Conservation (phyloP, 2,888 invertebrate species). For the Ellobium chinense region DNA sequence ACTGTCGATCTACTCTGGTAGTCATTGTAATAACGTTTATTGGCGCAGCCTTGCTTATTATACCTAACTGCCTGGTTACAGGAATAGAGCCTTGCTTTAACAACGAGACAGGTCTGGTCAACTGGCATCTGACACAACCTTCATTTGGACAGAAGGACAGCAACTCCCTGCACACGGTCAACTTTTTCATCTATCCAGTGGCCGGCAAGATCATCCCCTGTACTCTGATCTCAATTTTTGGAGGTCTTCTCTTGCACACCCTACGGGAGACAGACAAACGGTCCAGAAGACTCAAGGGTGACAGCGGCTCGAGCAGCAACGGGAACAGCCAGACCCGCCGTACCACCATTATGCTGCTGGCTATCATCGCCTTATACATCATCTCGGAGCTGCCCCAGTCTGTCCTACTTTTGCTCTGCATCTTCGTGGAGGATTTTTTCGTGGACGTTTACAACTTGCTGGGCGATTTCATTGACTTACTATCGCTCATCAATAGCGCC, state of each 20-base stretch:
- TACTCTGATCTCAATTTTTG: conserved; percentile 87
- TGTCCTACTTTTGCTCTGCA: conserved; percentile 52
- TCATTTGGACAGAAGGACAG: conserved; percentile 46
- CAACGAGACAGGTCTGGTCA: conserved; percentile 50
- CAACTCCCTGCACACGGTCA: conserved; percentile 48
- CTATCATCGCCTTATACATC: conserved; percentile 86
- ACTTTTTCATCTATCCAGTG: conserved; percentile 92
- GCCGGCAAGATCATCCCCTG: conserved; percentile 95
- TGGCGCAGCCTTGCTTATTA: conserved; percentile 53
- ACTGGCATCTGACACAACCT: conserved; percentile 56
- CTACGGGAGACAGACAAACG: conserved; percentile 70
- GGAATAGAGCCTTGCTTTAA: conserved; percentile 49
- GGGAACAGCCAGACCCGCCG: conserved; percentile 81
- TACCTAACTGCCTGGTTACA: conserved; percentile 69
- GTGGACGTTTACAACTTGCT: conserved; percentile 81
- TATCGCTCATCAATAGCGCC: conserved; percentile 92
- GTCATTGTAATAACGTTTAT: conserved; percentile 83
- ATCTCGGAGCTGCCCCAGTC: conserved; percentile 84
- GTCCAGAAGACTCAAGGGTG: conserved; percentile 43
- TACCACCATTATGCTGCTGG: conserved; percentile 92
- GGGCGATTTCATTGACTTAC: conserved; percentile 90
- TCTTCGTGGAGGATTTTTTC: conserved; percentile 83
- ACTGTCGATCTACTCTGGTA: conserved; percentile 63
- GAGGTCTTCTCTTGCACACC: conserved; percentile 78
- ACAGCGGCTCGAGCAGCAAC: conserved; percentile 8